Evolutionary conservation across 2,888 invertebrate species (phyloP).

Genomic region (Eilema griseolum): DNA sequence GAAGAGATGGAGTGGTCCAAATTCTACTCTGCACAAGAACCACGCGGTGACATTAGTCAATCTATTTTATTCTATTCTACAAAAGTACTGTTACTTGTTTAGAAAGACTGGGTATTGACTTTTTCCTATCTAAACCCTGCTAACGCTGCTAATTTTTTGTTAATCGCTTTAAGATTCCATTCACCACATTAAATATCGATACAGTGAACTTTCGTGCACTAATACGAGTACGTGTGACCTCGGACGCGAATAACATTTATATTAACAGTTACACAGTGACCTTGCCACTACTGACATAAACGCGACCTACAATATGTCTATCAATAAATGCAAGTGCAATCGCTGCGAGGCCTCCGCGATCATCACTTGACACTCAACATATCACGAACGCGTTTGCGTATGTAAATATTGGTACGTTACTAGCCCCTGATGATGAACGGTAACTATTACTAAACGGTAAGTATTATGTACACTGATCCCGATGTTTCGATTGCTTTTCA

Average conservation of each 20-base stretch:
- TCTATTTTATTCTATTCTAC: no score
- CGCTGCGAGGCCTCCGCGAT: constrained; percentile 22
- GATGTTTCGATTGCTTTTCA: no score
- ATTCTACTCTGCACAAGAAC: no score
- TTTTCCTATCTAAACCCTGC: no score
- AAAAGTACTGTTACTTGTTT: no score
- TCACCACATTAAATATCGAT: background rate
- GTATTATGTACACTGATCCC: no score
- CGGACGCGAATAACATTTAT: constrained; percentile 32
- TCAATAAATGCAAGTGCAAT: constrained; percentile 34
- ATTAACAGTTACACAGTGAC: constrained; percentile 38
- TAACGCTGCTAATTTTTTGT: no score
- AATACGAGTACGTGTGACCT: constrained; percentile 41
- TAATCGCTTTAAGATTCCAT: background rate
- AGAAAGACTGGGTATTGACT: no score
- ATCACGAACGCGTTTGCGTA: constrained; percentile 3
- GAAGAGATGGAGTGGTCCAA: no score
- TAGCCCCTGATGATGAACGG: background rate
- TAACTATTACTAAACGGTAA: no score
- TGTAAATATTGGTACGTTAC: background rate
- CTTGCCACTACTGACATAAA: constrained; percentile 48
- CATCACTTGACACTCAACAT: constrained; percentile 23
- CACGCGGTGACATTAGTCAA: no score
- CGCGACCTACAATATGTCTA: constrained; percentile 21
- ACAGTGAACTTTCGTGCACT: constrained; percentile 23